Evolutionary conservation across 2,113 vertebrate species (phyloP), one percentile per base, ranked within the genome.

Genomic region (Cygnus buccinator): DNA sequence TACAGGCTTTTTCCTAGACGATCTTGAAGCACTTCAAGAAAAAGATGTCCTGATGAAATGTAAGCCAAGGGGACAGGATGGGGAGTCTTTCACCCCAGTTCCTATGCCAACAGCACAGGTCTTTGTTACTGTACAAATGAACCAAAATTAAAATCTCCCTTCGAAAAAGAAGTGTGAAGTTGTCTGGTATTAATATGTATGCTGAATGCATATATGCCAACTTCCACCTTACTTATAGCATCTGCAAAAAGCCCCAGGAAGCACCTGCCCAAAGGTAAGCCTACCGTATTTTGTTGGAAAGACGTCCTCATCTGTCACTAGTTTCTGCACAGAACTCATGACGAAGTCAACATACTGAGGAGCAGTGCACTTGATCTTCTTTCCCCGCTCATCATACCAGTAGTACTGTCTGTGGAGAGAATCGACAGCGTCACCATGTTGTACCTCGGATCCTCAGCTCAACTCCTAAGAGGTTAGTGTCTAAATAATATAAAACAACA

Each of bases 281-380:
- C 37, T 97, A 99, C 99, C 99, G 0, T 99, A 99, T 98, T 99
- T 99, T 20, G 99, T 99, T 43, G 99, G 99, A 89, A 99, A 99
- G 97, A 99, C 98, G 10, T 99, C 99, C 97, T 99, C 99, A 28
- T 99, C 99, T 5, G 99, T 99, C 97, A 99, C 99, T 97, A 99
- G 98, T 87, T 99, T 99, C 98, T 99, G 99, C 98, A 99, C 99
- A 2, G 99, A 99, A 93, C 99, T 99, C 99, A 99, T 99, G 94
- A 99, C 99, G 1, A 99, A 99, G 98, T 99, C 99, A 20, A 99
- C 99, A 13, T 99, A 99, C 98, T 99, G 99, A 21, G 99, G 99
- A 67, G 99, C 99, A 6, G 99, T 99, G 98, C 99, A 99, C 97
- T 99, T 99, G 43, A 99, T 98, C 98, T 99, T 99, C 98, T 99